phyloP scores from a whole-genome alignment of 2,888 invertebrate species.

The Lypha dubia region DNA sequence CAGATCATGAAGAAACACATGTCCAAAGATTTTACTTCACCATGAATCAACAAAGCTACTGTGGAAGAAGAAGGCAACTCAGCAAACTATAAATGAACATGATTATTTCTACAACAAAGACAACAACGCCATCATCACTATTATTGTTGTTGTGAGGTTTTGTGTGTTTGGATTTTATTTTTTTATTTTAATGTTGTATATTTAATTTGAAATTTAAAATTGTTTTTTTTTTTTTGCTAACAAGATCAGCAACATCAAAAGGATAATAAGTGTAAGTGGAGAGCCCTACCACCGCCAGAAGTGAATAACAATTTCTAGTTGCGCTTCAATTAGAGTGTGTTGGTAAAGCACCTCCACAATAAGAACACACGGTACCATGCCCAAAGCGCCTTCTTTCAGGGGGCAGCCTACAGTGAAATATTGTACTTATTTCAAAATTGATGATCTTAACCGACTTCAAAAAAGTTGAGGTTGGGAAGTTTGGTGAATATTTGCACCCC shows the following conservation, averaged over 20 bases:
- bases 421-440: too few relatives aligned
- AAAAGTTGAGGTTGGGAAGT: too few relatives aligned
- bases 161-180: background rate
- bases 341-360: too few relatives aligned
- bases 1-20: constrained; percentile 81
- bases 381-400: too few relatives aligned
- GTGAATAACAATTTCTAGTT: background rate
- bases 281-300: constrained; percentile 7
- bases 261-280: constrained; percentile 46
- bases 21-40: constrained; percentile 75
- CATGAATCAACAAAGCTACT: constrained; percentile 65
- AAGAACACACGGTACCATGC: too few relatives aligned
- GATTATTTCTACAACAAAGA: constrained; percentile 53
- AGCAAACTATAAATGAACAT: constrained; percentile 19
- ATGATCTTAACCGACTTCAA: too few relatives aligned
- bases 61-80: constrained; percentile 39
- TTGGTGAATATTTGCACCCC: too few relatives aligned
- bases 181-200: background rate
- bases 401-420: too few relatives aligned
- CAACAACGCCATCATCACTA: constrained; percentile 51
- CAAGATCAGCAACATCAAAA: constrained; percentile 58
- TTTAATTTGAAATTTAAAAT: background rate
- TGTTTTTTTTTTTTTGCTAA: constrained; percentile 20
- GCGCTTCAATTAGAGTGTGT: constrained; percentile 7
- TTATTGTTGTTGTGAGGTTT: constrained; percentile 1